Conservation (phyloP, 2,888 invertebrate genomes). For the Pammene aurita region DNA sequence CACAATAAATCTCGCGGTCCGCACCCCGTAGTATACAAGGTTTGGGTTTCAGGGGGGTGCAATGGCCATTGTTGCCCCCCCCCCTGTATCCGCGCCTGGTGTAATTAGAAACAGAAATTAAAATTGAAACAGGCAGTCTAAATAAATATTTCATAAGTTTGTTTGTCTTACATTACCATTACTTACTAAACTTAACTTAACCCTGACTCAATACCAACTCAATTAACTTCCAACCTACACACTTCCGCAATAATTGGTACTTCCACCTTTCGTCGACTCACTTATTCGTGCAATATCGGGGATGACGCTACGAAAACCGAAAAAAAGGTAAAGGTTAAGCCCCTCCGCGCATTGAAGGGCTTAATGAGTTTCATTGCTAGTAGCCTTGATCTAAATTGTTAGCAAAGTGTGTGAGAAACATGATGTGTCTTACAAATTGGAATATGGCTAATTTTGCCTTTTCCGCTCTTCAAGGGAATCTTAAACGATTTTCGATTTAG, state of each 20-base stretch:
- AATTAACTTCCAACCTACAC: background rate
- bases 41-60: no score
- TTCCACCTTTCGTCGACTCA: background rate
- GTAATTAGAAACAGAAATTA: no score
- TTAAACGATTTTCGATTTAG: background rate
- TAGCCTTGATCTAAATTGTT: constrained; percentile 47
- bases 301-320: constrained; percentile 42
- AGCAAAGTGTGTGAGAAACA: constrained; percentile 32
- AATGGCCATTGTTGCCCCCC: no score
- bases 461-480: constrained; percentile 4
- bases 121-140: no score
- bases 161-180: no score
- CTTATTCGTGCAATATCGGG: constrained; percentile 11
- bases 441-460: constrained; percentile 4
- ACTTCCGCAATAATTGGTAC: constrained; percentile 1
- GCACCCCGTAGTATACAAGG: no score
- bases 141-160: no score
- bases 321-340: constrained; percentile 45
- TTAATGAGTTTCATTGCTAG: constrained; percentile 47
- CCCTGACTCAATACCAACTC: background rate
- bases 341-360: constrained; percentile 45
- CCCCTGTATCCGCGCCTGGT: no score
- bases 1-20: no score
- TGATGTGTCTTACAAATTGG: constrained; percentile 10
- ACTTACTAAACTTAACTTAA: no score